These are phyloP conservation scores for Apostichopus parvimensis DNA, from an alignment of 35 echinoderm and acorn worm species.

Conservation along the genomic window DNA sequence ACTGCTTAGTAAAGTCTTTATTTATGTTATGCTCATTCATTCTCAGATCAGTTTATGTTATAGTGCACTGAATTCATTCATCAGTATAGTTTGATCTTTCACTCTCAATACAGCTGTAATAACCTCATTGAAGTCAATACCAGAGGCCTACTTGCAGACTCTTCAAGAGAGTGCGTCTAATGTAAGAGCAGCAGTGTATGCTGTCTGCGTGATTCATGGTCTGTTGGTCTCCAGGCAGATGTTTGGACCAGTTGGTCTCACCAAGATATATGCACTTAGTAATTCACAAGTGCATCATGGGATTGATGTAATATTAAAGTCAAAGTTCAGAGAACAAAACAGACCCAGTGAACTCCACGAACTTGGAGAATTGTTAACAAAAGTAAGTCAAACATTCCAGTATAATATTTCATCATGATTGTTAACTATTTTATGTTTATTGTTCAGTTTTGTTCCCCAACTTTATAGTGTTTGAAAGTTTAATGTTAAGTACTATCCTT, in stretches of 20 bases:
- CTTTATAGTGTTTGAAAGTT: too few relatives aligned
- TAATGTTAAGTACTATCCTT: too few relatives aligned
- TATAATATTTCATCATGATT: too few relatives aligned
- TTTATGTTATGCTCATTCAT: too few relatives aligned
- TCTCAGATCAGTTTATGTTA: neutral
- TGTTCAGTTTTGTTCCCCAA: too few relatives aligned
- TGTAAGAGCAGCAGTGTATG: slow-evolving; percentile 56
- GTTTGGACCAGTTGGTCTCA: slow-evolving; percentile 80
- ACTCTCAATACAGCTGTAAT: slow-evolving; percentile 63
- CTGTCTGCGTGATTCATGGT: slow-evolving; percentile 81
- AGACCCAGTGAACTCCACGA: slow-evolving; percentile 49
- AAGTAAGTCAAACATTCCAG: slow-evolving; percentile 45
- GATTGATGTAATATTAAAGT: slow-evolving; percentile 72
- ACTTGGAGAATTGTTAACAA: slow-evolving; percentile 35
- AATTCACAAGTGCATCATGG: slow-evolving; percentile 73
- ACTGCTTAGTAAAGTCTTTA: too few relatives aligned
- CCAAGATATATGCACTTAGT: slow-evolving; percentile 74
- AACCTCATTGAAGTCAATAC: slow-evolving; percentile 65
- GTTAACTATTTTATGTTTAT: too few relatives aligned
- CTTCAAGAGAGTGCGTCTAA: slow-evolving; percentile 60
- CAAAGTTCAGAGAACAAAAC: slow-evolving; percentile 68
- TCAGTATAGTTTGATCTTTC: neutral
- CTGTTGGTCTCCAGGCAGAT: slow-evolving; percentile 78
- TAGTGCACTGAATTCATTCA: neutral
- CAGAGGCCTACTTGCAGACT: slow-evolving; percentile 25